phyloP scores from a whole-genome alignment of 2,113 vertebrate species.

The Sorex araneus region DNA sequence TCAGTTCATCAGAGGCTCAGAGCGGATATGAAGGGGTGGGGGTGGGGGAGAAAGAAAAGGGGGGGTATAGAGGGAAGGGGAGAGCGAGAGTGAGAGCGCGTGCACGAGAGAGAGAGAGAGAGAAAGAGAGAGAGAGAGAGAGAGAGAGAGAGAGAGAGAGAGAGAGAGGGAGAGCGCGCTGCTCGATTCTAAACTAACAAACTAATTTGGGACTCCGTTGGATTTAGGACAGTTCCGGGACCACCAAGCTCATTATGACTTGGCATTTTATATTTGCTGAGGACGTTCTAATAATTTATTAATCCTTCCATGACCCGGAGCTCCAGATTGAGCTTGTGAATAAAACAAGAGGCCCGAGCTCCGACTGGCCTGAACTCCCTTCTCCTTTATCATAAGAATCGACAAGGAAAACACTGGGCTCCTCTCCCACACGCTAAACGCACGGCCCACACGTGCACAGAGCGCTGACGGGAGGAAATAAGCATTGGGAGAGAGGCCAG shows the following conservation, averaged over 20 bases:
- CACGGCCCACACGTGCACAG: constrained; percentile 46
- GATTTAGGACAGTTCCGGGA: constrained; percentile 74
- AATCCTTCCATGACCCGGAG: constrained; percentile 82
- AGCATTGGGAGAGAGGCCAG: background rate
- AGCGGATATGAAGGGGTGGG: background rate
- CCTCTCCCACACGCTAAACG: constrained; percentile 64
- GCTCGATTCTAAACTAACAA: constrained; percentile 61
- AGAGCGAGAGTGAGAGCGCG: too few relatives aligned
- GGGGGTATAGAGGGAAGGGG: too few relatives aligned
- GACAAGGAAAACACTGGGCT: constrained; percentile 69
- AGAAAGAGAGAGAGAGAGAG: too few relatives aligned
- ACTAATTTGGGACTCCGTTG: constrained; percentile 70
- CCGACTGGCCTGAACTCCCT: constrained; percentile 39
- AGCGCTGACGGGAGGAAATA: background rate
- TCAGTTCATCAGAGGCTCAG: constrained; percentile 42
- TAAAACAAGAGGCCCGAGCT: constrained; percentile 77
- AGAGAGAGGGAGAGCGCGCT: background rate
- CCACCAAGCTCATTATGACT: constrained; percentile 78
- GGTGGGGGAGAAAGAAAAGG: too few relatives aligned
- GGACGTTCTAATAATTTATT: constrained; percentile 85
- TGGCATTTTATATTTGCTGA: constrained; percentile 85
- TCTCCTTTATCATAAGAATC: constrained; percentile 73
- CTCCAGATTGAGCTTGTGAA: constrained; percentile 80
- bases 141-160: background rate
- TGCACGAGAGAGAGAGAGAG: too few relatives aligned